phyloP scores from a whole-genome alignment of 2,113 vertebrate genomes.

The Budorcas taxicolor region DNA sequence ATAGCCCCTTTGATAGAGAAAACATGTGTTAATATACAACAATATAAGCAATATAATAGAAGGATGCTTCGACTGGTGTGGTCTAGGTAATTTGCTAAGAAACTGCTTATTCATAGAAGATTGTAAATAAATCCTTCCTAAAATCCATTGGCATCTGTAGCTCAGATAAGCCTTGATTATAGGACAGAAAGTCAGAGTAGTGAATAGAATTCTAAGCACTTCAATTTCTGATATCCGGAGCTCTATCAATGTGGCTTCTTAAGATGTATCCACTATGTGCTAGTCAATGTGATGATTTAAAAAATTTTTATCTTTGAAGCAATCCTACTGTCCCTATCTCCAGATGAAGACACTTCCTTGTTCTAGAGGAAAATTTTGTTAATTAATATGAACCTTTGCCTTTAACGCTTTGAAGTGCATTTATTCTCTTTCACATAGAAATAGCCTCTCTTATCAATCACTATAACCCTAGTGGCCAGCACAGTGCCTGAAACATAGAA shows the following conservation, averaged over 20 bases:
- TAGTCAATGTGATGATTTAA: not conserved
- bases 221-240: not conserved
- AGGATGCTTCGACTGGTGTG: not conserved
- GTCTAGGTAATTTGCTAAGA: not conserved
- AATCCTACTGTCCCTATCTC: not conserved
- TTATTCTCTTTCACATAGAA: not conserved
- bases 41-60: not conserved
- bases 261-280: not conserved
- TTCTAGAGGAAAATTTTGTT: not conserved
- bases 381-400: not conserved
- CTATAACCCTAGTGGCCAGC: not conserved
- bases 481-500: not conserved
- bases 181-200: not conserved
- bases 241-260: not conserved
- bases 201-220: not conserved
- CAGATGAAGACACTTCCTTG: not conserved
- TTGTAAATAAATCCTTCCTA: not conserved
- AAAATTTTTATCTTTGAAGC: not conserved
- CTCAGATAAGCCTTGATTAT: conserved; percentile 16
- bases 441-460: not conserved
- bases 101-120: not conserved
- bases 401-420: not conserved
- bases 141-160: not conserved
- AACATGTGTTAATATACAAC: not conserved
- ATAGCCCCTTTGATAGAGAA: not conserved